Conservation (phyloP, 2,888 invertebrate genomes). For the Thecophora atra region DNA sequence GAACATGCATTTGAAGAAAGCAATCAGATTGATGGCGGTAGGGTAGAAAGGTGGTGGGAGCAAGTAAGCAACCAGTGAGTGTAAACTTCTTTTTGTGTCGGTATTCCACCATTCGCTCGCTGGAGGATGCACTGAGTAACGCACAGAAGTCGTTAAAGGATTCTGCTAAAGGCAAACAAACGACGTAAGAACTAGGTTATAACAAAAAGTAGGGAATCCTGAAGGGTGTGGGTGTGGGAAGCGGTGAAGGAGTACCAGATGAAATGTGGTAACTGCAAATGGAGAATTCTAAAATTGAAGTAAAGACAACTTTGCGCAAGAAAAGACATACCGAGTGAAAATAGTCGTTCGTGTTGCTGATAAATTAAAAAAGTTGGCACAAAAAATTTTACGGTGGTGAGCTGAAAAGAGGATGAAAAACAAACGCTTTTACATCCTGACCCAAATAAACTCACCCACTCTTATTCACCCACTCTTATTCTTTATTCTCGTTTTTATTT, state of each 20-base stretch:
- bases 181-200: neutral
- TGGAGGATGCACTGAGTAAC: too few relatives aligned
- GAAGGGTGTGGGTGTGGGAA: neutral
- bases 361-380: neutral
- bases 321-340: too few relatives aligned
- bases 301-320: neutral
- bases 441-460: slow-evolving; percentile 40
- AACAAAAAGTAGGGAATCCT: neutral
- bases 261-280: neutral
- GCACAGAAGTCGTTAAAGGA: neutral
- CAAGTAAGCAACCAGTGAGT: neutral
- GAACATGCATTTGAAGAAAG: too few relatives aligned
- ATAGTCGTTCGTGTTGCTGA: too few relatives aligned
- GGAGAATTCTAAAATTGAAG: neutral
- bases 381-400: too few relatives aligned
- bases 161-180: neutral
- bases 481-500: neutral
- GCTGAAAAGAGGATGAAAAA: too few relatives aligned
- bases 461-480: neutral
- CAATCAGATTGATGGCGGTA: too few relatives aligned
- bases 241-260: neutral
- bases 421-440: slow-evolving; percentile 45
- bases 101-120: too few relatives aligned
- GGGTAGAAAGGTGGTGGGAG: neutral
- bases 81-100: neutral